A percentile compares a stretch with the other conserved stretches of the same genome.
phyloP scores from a whole-genome alignment of 2,113 vertebrate species.

The Oriolus oriolus region DNA sequence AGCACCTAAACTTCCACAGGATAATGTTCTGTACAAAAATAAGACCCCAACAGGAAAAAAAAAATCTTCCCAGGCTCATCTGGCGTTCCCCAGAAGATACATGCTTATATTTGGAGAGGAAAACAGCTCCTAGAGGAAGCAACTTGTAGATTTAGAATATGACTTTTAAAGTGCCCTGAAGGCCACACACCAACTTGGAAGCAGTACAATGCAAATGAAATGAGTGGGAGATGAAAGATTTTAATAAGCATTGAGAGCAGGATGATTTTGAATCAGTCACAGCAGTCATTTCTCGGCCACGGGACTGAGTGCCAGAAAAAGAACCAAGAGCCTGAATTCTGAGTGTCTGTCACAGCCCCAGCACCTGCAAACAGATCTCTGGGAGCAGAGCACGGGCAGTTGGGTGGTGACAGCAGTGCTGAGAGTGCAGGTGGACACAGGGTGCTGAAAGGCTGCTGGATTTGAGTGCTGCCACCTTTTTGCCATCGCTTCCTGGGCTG shows the following conservation, averaged over 20 bases:
- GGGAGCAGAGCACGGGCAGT: neutral
- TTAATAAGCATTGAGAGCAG: neutral
- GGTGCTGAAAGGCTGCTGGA: neutral
- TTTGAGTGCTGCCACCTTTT: neutral
- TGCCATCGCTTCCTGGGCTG: neutral
- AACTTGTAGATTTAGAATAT: neutral
- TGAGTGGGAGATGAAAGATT: neutral
- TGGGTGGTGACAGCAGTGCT: neutral
- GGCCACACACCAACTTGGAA: neutral
- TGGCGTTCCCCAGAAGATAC: neutral
- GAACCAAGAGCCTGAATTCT: neutral
- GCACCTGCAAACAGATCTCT: neutral
- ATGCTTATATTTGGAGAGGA: neutral
- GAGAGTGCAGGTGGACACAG: rapidly evolving
- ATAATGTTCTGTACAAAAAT: neutral
- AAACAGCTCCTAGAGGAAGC: neutral
- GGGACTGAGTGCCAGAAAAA: neutral
- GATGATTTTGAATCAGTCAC: neutral
- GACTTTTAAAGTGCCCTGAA: neutral
- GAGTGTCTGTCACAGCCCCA: neutral
- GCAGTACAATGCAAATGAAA: neutral
- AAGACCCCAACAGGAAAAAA: neutral
- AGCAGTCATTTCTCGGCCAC: neutral
- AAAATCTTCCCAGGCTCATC: neutral
- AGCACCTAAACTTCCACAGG: neutral